Conservation (phyloP, 2,888 invertebrate genomes). For the Coelopa pilipes region DNA sequence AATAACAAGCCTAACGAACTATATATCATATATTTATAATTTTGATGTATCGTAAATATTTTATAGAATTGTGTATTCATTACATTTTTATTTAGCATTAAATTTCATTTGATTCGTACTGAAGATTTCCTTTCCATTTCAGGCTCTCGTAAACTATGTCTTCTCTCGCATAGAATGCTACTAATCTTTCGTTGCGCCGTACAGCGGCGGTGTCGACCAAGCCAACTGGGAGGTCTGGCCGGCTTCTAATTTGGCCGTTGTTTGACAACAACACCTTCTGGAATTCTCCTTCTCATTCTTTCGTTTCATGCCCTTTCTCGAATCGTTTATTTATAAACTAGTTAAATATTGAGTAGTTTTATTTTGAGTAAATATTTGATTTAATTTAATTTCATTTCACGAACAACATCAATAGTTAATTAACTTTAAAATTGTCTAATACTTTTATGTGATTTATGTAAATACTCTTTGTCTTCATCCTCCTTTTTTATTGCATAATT, state of each 20-base stretch:
- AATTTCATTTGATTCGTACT: slow-evolving; percentile 7
- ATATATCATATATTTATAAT: background rate
- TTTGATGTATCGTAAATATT: background rate
- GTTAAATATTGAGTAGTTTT: slow-evolving; percentile 24
- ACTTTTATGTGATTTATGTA: slow-evolving; percentile 7
- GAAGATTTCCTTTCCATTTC: background rate
- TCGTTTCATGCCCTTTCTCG: background rate
- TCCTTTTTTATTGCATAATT: too few species aligned
- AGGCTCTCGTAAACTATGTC: slow-evolving; percentile 1
- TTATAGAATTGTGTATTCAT: background rate
- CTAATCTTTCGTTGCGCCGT: too few species aligned
- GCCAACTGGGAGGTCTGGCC: too few species aligned
- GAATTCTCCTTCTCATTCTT: too few species aligned
- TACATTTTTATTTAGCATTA: slow-evolving; percentile 19
- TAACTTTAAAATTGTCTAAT: slow-evolving; percentile 5
- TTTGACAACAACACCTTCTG: too few species aligned
- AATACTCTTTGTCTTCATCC: background rate
- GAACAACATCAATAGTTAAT: slow-evolving; percentile 28
- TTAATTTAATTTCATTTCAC: slow-evolving; percentile 17
- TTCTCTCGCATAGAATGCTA: background rate
- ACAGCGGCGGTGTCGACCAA: too few species aligned
- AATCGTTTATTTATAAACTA: background rate
- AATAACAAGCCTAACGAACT: background rate
- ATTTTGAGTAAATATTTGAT: slow-evolving; percentile 18
- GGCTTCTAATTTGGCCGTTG: too few species aligned